A percentile compares a stretch with the other conserved stretches of the same genome.
Conservation (phyloP, 2,113 vertebrate species). For the Trinectes maculatus region DNA sequence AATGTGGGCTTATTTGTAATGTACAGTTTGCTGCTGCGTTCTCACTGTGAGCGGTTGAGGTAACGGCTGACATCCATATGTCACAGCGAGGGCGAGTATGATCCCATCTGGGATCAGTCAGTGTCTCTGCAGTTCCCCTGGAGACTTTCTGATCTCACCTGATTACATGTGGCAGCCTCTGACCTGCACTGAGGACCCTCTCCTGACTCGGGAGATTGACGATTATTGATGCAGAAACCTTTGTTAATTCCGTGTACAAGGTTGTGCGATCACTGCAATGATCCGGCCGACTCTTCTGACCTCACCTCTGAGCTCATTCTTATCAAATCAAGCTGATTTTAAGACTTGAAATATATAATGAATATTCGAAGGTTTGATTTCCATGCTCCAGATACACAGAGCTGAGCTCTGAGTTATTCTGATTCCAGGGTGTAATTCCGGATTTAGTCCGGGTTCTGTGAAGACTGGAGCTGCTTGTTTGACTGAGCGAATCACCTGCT, state of each 20-base stretch:
- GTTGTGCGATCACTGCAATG: constrained; percentile 49
- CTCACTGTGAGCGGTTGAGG: constrained; percentile 35
- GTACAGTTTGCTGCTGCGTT: constrained; percentile 1
- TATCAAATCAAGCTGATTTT: constrained; percentile 43
- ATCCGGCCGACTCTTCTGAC: constrained; percentile 62
- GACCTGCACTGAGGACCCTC: constrained; percentile 74
- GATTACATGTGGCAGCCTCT: constrained; percentile 83
- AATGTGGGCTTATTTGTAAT: background rate
- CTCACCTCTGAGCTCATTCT: constrained; percentile 35
- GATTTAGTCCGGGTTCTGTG: constrained; percentile 42
- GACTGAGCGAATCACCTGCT: constrained; percentile 79
- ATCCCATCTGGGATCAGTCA: constrained; percentile 82
- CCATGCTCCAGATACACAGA: background rate
- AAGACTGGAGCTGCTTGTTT: constrained; percentile 55
- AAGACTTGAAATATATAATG: constrained; percentile 12
- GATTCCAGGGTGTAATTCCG: constrained; percentile 44
- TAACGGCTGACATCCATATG: constrained; percentile 64
- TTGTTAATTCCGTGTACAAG: constrained; percentile 74
- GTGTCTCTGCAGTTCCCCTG: constrained; percentile 49
- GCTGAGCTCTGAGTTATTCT: constrained; percentile 15
- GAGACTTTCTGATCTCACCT: constrained; percentile 78
- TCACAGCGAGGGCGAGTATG: constrained; percentile 48
- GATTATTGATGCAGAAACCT: constrained; percentile 83
- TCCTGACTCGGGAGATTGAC: constrained; percentile 82
- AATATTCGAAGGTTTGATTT: background rate